phyloP scores from a whole-genome alignment of 2,113 vertebrate genomes.

The Tachycineta bicolor region DNA sequence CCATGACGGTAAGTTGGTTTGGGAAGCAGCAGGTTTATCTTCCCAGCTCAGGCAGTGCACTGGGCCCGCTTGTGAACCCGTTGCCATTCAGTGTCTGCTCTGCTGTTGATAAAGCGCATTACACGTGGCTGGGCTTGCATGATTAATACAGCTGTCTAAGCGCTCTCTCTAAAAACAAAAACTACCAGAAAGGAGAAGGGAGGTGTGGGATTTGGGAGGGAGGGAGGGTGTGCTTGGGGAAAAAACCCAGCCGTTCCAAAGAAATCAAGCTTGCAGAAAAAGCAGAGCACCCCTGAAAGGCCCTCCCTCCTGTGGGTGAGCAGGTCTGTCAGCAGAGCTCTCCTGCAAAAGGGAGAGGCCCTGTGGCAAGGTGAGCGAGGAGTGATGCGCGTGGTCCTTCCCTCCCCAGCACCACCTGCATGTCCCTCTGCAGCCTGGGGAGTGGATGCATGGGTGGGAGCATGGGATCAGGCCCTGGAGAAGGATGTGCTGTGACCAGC shows the following conservation, averaged over 20 bases:
- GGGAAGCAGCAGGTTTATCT: constrained; percentile 75
- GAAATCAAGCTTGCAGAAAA: constrained; percentile 39
- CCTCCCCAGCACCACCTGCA: background rate
- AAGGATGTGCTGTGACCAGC: background rate
- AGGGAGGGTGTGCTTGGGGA: background rate
- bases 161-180: constrained; percentile 67
- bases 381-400: fast-evolving
- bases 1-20: constrained; percentile 54
- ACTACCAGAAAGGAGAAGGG: constrained; percentile 12
- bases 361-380: background rate
- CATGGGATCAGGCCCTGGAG: background rate
- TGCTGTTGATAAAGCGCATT: constrained; percentile 79
- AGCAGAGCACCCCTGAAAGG: background rate
- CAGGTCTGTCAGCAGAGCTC: background rate
- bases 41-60: constrained; percentile 64
- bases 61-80: constrained; percentile 46
- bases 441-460: background rate
- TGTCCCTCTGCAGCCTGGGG: background rate
- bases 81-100: constrained; percentile 74
- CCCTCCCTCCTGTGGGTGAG: background rate
- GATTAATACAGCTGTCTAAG: constrained; percentile 79
- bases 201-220: constrained; percentile 4
- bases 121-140: constrained; percentile 78
- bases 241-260: constrained; percentile 5
- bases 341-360: background rate